Conservation (phyloP, 1,140 invertebrate genomes). For the Diorhabda carinulata region DNA sequence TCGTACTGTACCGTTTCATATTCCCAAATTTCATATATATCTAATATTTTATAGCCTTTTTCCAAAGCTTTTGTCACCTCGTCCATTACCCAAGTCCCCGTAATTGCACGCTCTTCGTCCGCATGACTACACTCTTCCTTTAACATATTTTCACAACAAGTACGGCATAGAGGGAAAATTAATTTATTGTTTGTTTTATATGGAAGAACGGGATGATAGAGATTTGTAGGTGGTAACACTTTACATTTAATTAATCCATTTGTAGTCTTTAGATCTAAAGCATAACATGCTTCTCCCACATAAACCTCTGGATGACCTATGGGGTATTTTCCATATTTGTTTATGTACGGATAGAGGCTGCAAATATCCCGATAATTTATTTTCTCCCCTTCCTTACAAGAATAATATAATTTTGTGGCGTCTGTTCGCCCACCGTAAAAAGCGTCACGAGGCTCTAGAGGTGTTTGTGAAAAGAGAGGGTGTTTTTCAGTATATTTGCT, state of each 20-base stretch:
- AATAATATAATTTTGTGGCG: conserved; percentile 15
- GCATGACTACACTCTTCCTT: conserved; percentile 30
- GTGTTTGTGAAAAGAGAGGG: neutral
- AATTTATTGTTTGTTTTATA: conserved; percentile 36
- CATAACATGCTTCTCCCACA: conserved; percentile 16
- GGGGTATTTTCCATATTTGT: conserved; percentile 40
- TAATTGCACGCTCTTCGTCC: conserved; percentile 38
- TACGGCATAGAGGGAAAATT: conserved; percentile 39
- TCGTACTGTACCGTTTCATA: conserved; percentile 22
- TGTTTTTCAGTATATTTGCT: conserved; percentile 1
- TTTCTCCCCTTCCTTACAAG: conserved; percentile 30
- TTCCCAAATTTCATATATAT: conserved; percentile 24
- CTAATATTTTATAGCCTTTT: conserved; percentile 23
- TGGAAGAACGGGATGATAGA: conserved; percentile 43
- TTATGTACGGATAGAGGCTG: conserved; percentile 41
- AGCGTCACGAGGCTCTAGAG: conserved; percentile 9
- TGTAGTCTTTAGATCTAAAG: conserved; percentile 9
- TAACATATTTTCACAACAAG: conserved; percentile 29
- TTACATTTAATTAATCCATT: conserved; percentile 38
- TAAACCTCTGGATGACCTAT: conserved; percentile 40
- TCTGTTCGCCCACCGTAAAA: conserved; percentile 25
- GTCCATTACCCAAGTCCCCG: conserved; percentile 45
- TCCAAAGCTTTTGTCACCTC: conserved; percentile 44
- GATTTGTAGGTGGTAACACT: conserved; percentile 38
- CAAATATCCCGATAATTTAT: conserved; percentile 44